Evolutionary conservation across 2,888 invertebrate genomes (phyloP), one percentile per base, ranked within the genome.

Genomic region (Sinopyrophorus schimmeli): DNA sequence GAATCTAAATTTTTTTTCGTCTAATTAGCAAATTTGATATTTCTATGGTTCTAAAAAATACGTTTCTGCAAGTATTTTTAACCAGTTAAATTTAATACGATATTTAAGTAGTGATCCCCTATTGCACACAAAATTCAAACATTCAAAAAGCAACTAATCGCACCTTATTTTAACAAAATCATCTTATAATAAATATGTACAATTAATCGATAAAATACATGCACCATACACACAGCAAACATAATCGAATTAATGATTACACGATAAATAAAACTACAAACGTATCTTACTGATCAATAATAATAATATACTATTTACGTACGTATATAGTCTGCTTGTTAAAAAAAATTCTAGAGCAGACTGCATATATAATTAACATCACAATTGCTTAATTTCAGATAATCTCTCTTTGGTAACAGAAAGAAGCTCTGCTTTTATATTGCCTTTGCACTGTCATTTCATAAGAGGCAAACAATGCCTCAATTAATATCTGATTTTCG

Each of bases 401-500:
- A 48, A 32, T 28, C 20, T 42, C 24, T 43, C 49, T 49, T 49
- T 49, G 49, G 49, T 44, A 49, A 40, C 18, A 11, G 9, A 30
- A 40, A 27, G 11, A 12, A 27, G 12, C 12, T n/a, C n/a, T n/a
- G n/a, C n/a, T n/a, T n/a, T n/a, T n/a, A 10, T 17, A 18, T 32
- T 16, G 31, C 31, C 26, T 26, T 9, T 26, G 26, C 12, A 11
- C 5, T 3, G 11, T 2, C 5, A 24, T n/a, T n/a, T 11, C 5
- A 6, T 11, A 26, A 7, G 12, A 26, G 12, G 12, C 26, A 26
- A 3, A n/a, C 12, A 6, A 3, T 6, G 3, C 6, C 7, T 11
- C 7, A 27, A 27, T 11, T 27, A 12, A 27, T 12, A 14, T 27
- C 11, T n/a, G 6, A 27, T 7, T 11, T 11, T 6, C 11, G 11